These are phyloP conservation scores for Montipora foliosa DNA, from an alignment of 64 coral and sea anemone genomes.

Conservation along the genomic window DNA sequence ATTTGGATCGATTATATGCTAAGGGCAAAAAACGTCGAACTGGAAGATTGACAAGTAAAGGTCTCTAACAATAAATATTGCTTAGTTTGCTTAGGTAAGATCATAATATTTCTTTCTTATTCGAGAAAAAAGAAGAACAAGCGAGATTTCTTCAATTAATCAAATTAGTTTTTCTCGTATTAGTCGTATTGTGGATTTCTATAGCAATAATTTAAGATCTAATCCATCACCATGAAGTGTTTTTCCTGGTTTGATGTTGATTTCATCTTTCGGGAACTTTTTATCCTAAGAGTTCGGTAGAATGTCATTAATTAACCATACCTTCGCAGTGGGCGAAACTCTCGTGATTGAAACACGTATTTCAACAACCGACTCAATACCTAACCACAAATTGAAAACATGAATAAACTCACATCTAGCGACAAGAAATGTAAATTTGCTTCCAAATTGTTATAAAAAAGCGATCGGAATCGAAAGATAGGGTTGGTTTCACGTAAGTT, in stretches of 20 bases:
- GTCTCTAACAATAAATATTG: too few relatives aligned
- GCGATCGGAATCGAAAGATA: not conserved
- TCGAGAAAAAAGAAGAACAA: too few relatives aligned
- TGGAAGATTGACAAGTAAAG: too few relatives aligned
- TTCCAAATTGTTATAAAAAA: not conserved
- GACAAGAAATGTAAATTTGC: conserved; percentile 40
- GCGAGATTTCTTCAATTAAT: too few relatives aligned
- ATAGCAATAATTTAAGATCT: not conserved
- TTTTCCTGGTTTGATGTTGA: not conserved
- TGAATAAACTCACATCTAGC: conserved; percentile 25
- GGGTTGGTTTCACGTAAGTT: not conserved
- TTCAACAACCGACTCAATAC: conserved; percentile 40
- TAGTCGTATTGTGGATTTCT: not conserved
- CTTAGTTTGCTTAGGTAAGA: too few relatives aligned
- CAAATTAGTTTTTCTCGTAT: too few relatives aligned
- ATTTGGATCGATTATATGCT: too few relatives aligned
- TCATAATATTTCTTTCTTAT: too few relatives aligned
- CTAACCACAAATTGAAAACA: conserved; percentile 51
- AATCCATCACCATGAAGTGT: not conserved
- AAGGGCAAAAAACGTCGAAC: too few relatives aligned
- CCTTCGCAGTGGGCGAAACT: conserved; percentile 9
- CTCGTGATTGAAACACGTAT: conserved; percentile 39
- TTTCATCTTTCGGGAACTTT: not conserved
- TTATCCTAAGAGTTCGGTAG: not conserved
- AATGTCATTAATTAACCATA: conserved; percentile 46